phyloP scores from a whole-genome alignment of 2,113 vertebrate species.

The Cichladusa arquata region DNA sequence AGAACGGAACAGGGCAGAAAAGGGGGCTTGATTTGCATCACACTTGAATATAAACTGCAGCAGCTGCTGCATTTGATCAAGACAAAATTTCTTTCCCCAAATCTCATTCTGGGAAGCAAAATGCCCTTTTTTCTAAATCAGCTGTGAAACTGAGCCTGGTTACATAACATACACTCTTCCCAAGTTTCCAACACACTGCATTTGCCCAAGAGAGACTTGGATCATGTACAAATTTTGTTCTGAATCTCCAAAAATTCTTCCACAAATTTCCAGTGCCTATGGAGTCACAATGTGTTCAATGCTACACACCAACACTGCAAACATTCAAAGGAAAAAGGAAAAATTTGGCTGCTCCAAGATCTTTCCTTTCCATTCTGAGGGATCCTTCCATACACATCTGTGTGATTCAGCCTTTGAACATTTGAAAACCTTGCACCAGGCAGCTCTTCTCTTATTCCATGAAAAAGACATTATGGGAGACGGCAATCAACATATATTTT shows the following conservation, averaged over 20 bases:
- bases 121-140: conserved; percentile 16
- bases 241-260: neutral
- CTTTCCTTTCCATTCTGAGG: neutral
- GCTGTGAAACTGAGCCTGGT: conserved; percentile 22
- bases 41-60: conserved; percentile 33
- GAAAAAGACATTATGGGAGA: neutral
- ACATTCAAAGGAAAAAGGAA: neutral
- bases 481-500: neutral
- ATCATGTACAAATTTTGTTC: neutral
- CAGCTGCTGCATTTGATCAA: conserved; percentile 37
- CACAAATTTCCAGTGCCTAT: neutral
- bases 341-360: neutral
- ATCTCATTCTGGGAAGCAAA: conserved; percentile 38
- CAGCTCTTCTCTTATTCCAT: neutral
- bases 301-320: neutral
- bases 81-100: conserved; percentile 26
- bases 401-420: neutral
- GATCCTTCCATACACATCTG: neutral
- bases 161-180: conserved; percentile 10
- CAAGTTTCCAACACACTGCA: neutral
- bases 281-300: neutral
- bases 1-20: neutral
- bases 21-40: conserved; percentile 21
- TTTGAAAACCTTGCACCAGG: neutral
- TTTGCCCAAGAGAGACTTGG: conserved; percentile 22